Base-by-base conservation (phyloP, 2,797 vertebrate species). In the Somateria mollissima region DNA sequence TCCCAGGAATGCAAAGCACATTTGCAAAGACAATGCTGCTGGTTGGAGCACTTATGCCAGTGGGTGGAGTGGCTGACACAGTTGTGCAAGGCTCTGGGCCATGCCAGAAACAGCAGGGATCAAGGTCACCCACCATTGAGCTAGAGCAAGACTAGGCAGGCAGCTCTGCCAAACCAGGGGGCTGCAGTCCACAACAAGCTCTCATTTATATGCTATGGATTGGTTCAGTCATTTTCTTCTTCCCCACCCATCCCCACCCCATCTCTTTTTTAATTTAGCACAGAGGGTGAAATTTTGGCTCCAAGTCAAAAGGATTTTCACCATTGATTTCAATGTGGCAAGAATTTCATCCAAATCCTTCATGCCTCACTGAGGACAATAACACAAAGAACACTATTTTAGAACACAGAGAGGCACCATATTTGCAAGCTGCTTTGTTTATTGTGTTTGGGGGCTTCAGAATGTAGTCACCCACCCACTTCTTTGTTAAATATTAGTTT, bases 361-460 rank as follows among this genome's bases (percentile, higher is more conserved):
- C 56, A 34, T 76, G 83, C 77, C 45, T 89, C 56, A 27, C 56
- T 76, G 83, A 88, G 39, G 74, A 87, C 74, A 88, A 81, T 60
- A 94, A 89, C 54, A 88, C 28, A 84, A 87, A 94, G 57, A 80
- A 51, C 47, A 34, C 30, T 82, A 21, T 87, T 94, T 89, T 95
- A 80, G 90, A 92, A 74, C 18, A 39, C 67, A 79, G 60, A 87
- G 93, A 94, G 43, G 28, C 43, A 51, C 28, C 15, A 4, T 62
- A 34, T 73, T 89, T 93, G 83, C 82, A 74, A 94, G 57, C 47
- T 79, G 36, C 22, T 93, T 90, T 96, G 62, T 94, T 95, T 94
- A 93, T 82, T 95, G 41, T 73, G 34, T 94, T 93, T 82, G 30
- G 37, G 75, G 80, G 25, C 43, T 92, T 94, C 47, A 24, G 36